These are phyloP conservation scores for Laspeyria flexula DNA, from an alignment of 2,888 invertebrate species.

Conservation along the genomic window DNA sequence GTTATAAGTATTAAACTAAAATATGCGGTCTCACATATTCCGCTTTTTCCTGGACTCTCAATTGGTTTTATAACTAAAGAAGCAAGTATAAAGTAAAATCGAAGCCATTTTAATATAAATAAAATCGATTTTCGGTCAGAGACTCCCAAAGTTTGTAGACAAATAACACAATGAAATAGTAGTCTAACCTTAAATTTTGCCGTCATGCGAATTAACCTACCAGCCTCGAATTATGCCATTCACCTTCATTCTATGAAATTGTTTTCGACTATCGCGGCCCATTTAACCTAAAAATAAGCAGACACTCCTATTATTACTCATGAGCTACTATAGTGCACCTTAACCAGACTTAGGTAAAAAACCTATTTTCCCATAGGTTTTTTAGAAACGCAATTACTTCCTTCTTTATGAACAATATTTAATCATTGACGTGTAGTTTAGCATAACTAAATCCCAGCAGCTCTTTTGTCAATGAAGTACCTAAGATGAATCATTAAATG, in stretches of 20 bases:
- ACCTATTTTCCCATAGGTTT: too few species aligned
- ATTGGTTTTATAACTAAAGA: not conserved
- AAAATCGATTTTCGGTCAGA: slow-evolving; percentile 1
- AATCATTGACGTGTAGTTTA: too few species aligned
- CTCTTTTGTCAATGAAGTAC: too few species aligned
- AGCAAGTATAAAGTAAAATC: not conserved
- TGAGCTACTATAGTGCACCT: slow-evolving; percentile 20
- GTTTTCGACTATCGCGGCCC: slow-evolving; percentile 19
- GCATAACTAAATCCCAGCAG: too few species aligned
- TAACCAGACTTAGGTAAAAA: too few species aligned
- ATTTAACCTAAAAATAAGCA: slow-evolving; percentile 41
- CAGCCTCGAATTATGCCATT: slow-evolving; percentile 28
- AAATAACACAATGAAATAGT: not conserved
- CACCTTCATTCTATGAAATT: slow-evolving; percentile 35
- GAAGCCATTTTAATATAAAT: not conserved
- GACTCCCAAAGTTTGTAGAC: not conserved
- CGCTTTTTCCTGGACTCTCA: slow-evolving; percentile 6
- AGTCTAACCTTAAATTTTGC: slow-evolving; percentile 27
- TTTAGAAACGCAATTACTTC: not conserved
- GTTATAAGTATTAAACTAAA: slow-evolving; percentile 71
- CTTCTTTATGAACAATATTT: not conserved
- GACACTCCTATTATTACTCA: slow-evolving; percentile 31
- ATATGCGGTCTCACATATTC: slow-evolving; percentile 19
- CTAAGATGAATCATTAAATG: too few species aligned
- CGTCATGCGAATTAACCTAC: slow-evolving; percentile 35